Evolutionary conservation across 1,140 invertebrate genomes (phyloP), one percentile per base, ranked within the genome.

Genomic region (Leptinotarsa defecta): DNA sequence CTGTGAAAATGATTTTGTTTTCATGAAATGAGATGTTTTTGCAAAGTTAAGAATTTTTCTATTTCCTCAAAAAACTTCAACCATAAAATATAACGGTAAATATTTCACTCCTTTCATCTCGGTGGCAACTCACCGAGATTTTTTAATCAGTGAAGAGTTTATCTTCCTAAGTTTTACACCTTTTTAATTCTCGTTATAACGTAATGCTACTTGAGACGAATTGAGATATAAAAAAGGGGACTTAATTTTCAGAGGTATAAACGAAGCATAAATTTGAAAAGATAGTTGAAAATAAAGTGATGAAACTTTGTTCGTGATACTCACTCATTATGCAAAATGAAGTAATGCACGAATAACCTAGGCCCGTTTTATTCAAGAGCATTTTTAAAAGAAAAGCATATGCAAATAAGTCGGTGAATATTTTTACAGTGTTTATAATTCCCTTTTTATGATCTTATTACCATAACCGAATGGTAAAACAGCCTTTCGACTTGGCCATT

Each of bases 391-490:
- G 79, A 84, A 84, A 85, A 84, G 83, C 83, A 83, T 78, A 70
- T 75, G 77, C 76, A 78, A 82, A 84, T 84, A 83, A 80, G 81
- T 81, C 83, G 82, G 81, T 82, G 83, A 85, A 83, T 84, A 85
- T 85, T 85, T 85, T 85, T 82, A 84, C 83, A 85, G 83, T 84
- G 84, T 85, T 85, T 85, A 84, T 85, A 84, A 85, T 85, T 85
- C 79, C 76, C 79, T 85, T 81, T 83, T 84, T 84, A 84, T 81
- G 76, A 81, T 74, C 77, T 79, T 71, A 85, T 84, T 84, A 82
- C 80, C 83, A 84, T 84, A 85, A 84, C 79, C 79, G 82, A 82
- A 82, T 78, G 79, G 79, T 77, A 70, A 80, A 81, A 78, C 77
- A 77, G 78, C 79, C 17, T 57, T 57, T 57, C 52, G 81, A 81